Evolutionary conservation across 2,797 vertebrate genomes (phyloP).

Genomic region (Sparus aurata): DNA sequence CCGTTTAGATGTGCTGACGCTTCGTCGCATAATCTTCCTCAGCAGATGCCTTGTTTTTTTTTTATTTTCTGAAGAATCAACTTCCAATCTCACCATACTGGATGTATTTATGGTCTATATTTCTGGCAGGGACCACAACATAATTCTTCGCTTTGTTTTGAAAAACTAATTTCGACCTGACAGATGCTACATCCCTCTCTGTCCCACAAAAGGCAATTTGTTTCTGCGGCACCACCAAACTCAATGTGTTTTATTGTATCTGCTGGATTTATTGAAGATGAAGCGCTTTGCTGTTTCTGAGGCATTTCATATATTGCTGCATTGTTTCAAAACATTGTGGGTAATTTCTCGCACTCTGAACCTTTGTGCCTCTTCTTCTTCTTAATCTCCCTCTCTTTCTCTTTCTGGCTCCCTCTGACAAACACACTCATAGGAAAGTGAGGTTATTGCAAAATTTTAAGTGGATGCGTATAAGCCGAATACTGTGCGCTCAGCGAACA

Average conservation of each 20-base stretch:
- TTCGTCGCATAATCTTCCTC: neutral
- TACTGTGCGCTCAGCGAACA: conserved; percentile 54
- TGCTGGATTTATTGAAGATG: conserved; percentile 38
- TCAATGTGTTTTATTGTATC: conserved; percentile 28
- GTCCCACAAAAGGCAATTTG: conserved; percentile 34
- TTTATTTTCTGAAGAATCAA: neutral
- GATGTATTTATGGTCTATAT: conserved; percentile 3
- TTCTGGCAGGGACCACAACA: neutral
- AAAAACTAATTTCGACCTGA: conserved; percentile 22
- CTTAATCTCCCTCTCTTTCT: conserved; percentile 51
- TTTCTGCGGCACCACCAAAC: conserved; percentile 26
- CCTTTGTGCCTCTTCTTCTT: conserved; percentile 28
- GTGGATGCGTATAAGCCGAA: conserved; percentile 61
- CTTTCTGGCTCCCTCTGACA: conserved; percentile 4
- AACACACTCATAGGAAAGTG: conserved; percentile 26
- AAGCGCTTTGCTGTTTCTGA: conserved; percentile 28
- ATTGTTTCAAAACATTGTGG: conserved; percentile 56
- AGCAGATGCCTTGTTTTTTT: neutral
- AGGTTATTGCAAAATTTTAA: conserved; percentile 58
- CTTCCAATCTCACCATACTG: neutral
- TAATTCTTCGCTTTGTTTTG: conserved; percentile 28
- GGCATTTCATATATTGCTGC: conserved; percentile 36
- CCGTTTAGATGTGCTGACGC: neutral
- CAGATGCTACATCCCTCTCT: neutral
- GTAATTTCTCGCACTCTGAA: conserved; percentile 46